A percentile compares a stretch with the other conserved stretches of the same genome.
phyloP scores from a whole-genome alignment of 1,140 invertebrate species.

The Parasteatoda tepidariorum region DNA sequence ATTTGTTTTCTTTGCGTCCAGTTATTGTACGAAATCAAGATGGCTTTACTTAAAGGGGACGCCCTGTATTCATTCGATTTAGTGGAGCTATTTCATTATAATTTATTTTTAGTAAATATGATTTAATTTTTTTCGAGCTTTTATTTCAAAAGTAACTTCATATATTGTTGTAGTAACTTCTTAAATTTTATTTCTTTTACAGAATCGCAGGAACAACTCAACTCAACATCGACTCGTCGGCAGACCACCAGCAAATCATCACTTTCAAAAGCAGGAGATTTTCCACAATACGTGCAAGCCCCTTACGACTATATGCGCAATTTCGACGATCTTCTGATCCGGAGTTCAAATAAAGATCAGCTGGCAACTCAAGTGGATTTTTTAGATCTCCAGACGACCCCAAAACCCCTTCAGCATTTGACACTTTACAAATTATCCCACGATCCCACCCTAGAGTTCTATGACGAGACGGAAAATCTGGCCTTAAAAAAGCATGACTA shows the following conservation, averaged over 20 bases:
- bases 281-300: neutral
- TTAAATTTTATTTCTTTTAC: too few relatives aligned
- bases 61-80: too few relatives aligned
- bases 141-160: too few relatives aligned
- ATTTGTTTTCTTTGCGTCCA: too few relatives aligned
- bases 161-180: too few relatives aligned
- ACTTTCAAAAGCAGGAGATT: neutral
- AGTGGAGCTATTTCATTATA: too few relatives aligned
- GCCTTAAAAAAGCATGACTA: slow-evolving; percentile 32
- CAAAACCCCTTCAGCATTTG: neutral
- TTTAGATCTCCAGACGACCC: neutral
- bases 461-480: neutral
- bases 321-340: neutral
- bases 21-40: too few relatives aligned
- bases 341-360: neutral
- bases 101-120: too few relatives aligned
- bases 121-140: too few relatives aligned
- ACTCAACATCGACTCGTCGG: neutral
- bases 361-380: neutral
- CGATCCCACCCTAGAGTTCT: neutral
- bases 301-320: slow-evolving; percentile 13
- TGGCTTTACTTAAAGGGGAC: too few relatives aligned
- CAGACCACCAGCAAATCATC: neutral
- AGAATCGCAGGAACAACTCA: slow-evolving; percentile 16
- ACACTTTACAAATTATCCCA: neutral